Evolutionary conservation across 1,140 invertebrate species (phyloP).

Genomic region (Magallana ariakensis): DNA sequence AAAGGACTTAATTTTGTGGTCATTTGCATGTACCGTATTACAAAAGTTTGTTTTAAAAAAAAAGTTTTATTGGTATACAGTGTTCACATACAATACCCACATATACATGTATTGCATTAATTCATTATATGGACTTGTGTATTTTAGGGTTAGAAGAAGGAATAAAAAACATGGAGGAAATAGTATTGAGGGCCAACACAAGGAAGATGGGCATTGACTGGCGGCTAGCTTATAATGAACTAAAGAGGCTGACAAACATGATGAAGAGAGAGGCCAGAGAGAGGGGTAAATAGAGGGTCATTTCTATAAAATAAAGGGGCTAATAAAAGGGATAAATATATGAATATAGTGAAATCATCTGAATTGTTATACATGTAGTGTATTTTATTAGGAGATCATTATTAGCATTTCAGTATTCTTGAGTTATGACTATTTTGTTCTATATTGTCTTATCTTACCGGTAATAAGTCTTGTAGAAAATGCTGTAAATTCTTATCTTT

Average conservation of each 20-base stretch:
- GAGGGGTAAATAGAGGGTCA: slow-evolving; percentile 32
- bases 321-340: too few species aligned
- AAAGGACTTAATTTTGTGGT: too few species aligned
- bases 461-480: not conserved
- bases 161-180: slow-evolving; percentile 69
- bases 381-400: not conserved
- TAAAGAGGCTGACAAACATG: slow-evolving; percentile 61
- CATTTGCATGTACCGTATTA: too few species aligned
- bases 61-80: too few species aligned
- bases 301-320: too few species aligned
- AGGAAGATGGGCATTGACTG: slow-evolving; percentile 72
- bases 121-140: not conserved
- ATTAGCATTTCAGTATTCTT: not conserved
- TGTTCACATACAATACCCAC: too few species aligned
- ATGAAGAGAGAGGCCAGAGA: slow-evolving; percentile 60
- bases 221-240: slow-evolving; percentile 72
- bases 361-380: not conserved
- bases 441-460: not conserved
- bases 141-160: slow-evolving; percentile 69
- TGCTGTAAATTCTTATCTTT: too few species aligned
- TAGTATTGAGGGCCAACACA: slow-evolving; percentile 65
- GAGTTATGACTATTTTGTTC: not conserved
- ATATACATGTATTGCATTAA: not conserved
- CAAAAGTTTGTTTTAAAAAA: too few species aligned
- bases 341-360: not conserved